These are phyloP conservation scores for Microplitis demolitor DNA, from an alignment of 1,140 invertebrate species.

Conservation along the genomic window DNA sequence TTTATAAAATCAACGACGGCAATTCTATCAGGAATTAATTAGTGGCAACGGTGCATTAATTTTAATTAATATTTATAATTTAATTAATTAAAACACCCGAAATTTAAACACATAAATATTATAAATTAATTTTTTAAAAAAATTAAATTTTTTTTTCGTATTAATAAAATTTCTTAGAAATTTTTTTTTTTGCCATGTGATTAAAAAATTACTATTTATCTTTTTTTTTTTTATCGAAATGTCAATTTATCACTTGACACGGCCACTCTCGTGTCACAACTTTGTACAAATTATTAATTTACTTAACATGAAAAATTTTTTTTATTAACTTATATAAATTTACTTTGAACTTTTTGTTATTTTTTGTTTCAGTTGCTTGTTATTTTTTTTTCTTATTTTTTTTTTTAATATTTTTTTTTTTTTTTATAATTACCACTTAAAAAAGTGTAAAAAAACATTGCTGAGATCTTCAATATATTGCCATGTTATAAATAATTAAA, in stretches of 20 bases:
- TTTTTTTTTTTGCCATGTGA: not conserved
- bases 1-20: constrained; percentile 5
- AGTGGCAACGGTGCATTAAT: not conserved
- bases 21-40: not conserved
- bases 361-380: constrained; percentile 17
- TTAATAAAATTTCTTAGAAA: no score
- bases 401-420: not conserved
- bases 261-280: constrained; percentile 25
- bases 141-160: no score
- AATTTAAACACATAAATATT: no score
- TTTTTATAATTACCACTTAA: constrained; percentile 18
- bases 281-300: constrained; percentile 30
- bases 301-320: constrained; percentile 30
- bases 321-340: constrained; percentile 29
- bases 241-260: constrained; percentile 31
- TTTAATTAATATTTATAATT: not conserved
- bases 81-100: no score
- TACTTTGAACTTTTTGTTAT: constrained; percentile 33
- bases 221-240: not conserved
- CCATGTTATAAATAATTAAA: constrained; percentile 28
- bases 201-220: not conserved
- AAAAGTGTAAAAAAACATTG: constrained; percentile 32
- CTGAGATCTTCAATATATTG: constrained; percentile 18
- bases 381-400: not conserved
- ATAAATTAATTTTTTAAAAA: no score